Evolutionary conservation across 1,140 invertebrate species (phyloP), one percentile per base, ranked within the genome.

Genomic region (Chelonus insularis): DNA sequence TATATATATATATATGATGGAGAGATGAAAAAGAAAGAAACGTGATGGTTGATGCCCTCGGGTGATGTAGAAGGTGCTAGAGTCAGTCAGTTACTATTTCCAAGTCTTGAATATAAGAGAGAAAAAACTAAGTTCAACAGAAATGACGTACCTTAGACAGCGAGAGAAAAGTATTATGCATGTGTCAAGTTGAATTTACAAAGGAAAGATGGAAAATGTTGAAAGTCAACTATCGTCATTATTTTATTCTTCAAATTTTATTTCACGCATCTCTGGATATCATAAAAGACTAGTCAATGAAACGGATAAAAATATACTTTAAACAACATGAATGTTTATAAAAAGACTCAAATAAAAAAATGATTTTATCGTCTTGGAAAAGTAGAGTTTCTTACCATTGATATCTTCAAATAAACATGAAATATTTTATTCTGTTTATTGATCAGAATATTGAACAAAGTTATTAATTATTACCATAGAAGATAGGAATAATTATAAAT

Each of bases 191-290:
- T 29, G 25, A 52, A 52, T 36, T 16, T 41, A 25, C 39, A 18
- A 21, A 43, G 9, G 16, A 37, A 32, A 57, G 16, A 12, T 16
- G 1, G 32, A 16, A 41, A 61, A 43, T 69, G 68, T 23, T 47
- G 39, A 20, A 45, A 55, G 54, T 57, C 32, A 37, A 23, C 4
- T 25, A 4, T 11, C 47, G 48, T 36, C 29, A 16, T 12, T 41
- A 58, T 71, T 68, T 64, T 68, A 78, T 76, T 76, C 78, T 78
- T 79, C 79, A 79, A 80, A 81, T 81, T 79, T 81, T 73, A 78
- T 79, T 81, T 80, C 76, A 79, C 76, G 76, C 73, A 73, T 65
- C 68, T 64, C 54, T 71, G 72, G 67, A 61, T 39, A 68, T 70
- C 62, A 63, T 36, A 23, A 18, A 45, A 63, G 62, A 71, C 48